These are phyloP conservation scores for Plectropomus leopardus DNA, from an alignment of 2,113 vertebrate genomes.

Conservation along the genomic window DNA sequence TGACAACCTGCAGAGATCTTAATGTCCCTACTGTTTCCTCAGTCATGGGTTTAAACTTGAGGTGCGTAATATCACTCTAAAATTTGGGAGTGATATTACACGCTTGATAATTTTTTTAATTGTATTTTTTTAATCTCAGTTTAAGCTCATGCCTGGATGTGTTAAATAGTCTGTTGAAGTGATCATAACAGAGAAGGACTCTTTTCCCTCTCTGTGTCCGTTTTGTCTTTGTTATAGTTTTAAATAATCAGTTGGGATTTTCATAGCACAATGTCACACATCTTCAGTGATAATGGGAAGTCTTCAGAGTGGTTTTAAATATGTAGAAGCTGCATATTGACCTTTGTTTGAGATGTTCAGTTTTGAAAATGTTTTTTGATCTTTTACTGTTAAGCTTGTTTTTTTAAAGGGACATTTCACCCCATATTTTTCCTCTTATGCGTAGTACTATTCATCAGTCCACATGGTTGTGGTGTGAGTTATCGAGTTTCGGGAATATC, in stretches of 20 bases:
- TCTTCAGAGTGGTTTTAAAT: background rate
- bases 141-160: background rate
- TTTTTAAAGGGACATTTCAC: background rate
- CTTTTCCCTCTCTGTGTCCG: background rate
- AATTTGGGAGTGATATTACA: no score
- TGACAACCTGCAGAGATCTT: constrained; percentile 19
- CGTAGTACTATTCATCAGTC: no score
- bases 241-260: background rate
- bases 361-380: background rate
- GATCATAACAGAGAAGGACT: background rate
- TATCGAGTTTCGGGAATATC: no score
- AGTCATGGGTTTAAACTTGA: background rate
- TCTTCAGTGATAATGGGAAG: background rate
- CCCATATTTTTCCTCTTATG: no score
- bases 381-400: background rate
- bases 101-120: no score
- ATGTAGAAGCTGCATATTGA: background rate
- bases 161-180: no score
- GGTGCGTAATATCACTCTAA: background rate
- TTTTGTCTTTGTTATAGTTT: background rate
- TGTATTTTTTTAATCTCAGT: background rate
- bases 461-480: no score
- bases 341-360: background rate
- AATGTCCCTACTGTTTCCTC: background rate
- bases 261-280: background rate